Base-by-base conservation (phyloP, 2,797 vertebrate genomes). In the Cygnus olor region DNA sequence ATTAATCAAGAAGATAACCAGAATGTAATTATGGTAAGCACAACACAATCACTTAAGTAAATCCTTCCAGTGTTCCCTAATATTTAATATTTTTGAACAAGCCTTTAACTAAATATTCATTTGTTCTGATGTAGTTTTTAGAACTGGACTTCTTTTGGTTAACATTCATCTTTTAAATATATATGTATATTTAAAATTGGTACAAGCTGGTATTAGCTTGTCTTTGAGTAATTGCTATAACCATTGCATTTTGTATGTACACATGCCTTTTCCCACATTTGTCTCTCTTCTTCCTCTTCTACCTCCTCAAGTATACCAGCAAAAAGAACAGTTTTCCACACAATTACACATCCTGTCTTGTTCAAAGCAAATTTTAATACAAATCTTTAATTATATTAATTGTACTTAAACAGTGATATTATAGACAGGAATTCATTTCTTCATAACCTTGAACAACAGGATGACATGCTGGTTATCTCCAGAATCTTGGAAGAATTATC, bases 401-500 rank as follows among this genome's bases (percentile, higher is more conserved):
- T 69, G 8, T 32, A 54, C 3, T 81, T 81, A 92, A 27, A 5
- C 21, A 80, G 17, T 45, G 44, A 63, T 54, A 73, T 18, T 11
- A 79, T n/a, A 74, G 70, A 34, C 15, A 86, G 30, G 6, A 70
- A 34, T 92, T 87, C 74, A 15, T 72, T 93, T 25, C 20, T 78
- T 83, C 27, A 65, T 83, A 83, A 47, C 11, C 10, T 49, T 88
- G 38, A 83, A 42, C 71, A 86, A 86, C 34, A 71, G 44, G 30
- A 83, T 88, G 53, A 78, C 44, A 78, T 30, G 16, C 14, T 91
- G 44, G 38, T 74, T 53, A 85, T 88, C 69, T 89, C 32, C 42
- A 72, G 63, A 86, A 90, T 93, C 78, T 65, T 88, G 45, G 27
- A 81, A 79, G 45, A 86, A 54, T 72, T 90, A 80, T 92, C 88